phyloP scores from a whole-genome alignment of 2,113 vertebrate genomes.

The Misgurnus anguillicaudatus region DNA sequence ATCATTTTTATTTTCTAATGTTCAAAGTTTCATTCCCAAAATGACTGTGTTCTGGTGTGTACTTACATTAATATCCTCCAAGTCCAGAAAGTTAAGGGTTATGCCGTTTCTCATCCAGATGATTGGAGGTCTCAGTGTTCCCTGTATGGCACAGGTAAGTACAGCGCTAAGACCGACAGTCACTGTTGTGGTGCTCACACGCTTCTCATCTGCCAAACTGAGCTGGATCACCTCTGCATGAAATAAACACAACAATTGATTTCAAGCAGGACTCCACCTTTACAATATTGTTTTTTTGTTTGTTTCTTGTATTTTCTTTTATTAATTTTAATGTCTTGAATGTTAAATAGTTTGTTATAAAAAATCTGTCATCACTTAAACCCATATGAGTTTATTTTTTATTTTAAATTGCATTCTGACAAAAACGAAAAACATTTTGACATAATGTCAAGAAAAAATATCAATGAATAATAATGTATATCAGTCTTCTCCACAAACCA shows the following conservation, averaged over 20 bases:
- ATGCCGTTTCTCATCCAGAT: constrained; percentile 93
- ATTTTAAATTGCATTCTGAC: too few species aligned
- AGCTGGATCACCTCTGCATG: constrained; percentile 87
- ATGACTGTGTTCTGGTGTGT: not conserved
- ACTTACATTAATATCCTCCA: constrained; percentile 94
- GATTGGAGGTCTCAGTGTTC: constrained; percentile 86
- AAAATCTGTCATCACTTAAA: too few species aligned
- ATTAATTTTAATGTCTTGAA: not conserved
- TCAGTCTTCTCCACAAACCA: too few species aligned
- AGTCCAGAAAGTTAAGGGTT: constrained; percentile 86
- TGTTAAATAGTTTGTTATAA: not conserved
- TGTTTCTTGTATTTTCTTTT: too few species aligned
- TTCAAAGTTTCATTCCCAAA: not conserved
- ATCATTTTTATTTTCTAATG: not conserved
- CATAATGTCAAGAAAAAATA: too few species aligned
- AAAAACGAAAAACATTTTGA: too few species aligned
- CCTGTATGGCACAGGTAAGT: constrained; percentile 85
- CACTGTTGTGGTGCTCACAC: constrained; percentile 81
- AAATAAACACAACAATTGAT: not conserved
- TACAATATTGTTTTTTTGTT: too few species aligned
- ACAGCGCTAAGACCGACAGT: constrained; percentile 90
- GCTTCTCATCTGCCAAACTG: constrained; percentile 82
- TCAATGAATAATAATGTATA: too few species aligned
- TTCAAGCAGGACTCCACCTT: too few species aligned
- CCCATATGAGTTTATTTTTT: too few species aligned